Conservation (phyloP, 2,113 vertebrate genomes). For the Cyanoliseus patagonus region DNA sequence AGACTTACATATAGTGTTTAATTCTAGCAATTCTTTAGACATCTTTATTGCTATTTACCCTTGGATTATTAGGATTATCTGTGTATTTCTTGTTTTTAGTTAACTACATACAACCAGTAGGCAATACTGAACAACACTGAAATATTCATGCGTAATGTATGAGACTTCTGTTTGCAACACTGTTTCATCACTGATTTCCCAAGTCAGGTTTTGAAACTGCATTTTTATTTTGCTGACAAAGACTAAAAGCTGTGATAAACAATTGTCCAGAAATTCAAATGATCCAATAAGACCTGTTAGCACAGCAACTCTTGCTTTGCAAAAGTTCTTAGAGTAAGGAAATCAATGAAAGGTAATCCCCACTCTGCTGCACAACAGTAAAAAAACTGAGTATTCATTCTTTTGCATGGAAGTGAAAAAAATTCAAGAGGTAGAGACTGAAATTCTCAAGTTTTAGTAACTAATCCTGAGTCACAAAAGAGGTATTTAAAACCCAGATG, state of each 20-base stretch:
- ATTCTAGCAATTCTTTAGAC: neutral
- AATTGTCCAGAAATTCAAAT: neutral
- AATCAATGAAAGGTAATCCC: neutral
- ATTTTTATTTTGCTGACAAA: neutral
- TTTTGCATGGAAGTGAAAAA: rapidly evolving
- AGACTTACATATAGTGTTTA: neutral
- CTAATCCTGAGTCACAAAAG: neutral
- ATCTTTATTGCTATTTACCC: conserved; percentile 12
- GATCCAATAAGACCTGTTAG: neutral
- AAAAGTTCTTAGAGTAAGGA: neutral
- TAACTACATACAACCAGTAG: neutral
- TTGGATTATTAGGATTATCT: neutral
- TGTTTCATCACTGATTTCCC: neutral
- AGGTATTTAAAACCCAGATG: neutral
- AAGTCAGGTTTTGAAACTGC: neutral
- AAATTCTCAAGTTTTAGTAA: neutral
- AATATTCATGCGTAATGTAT: neutral
- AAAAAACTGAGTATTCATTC: neutral
- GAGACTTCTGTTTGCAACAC: neutral
- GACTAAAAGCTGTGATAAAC: neutral
- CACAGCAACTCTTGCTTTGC: neutral
- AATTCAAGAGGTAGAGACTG: neutral
- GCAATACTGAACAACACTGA: neutral
- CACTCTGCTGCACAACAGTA: neutral
- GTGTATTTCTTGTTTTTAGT: neutral